These are phyloP conservation scores for Agapostemon virescens DNA, from an alignment of 2,888 invertebrate species.

Conservation along the genomic window DNA sequence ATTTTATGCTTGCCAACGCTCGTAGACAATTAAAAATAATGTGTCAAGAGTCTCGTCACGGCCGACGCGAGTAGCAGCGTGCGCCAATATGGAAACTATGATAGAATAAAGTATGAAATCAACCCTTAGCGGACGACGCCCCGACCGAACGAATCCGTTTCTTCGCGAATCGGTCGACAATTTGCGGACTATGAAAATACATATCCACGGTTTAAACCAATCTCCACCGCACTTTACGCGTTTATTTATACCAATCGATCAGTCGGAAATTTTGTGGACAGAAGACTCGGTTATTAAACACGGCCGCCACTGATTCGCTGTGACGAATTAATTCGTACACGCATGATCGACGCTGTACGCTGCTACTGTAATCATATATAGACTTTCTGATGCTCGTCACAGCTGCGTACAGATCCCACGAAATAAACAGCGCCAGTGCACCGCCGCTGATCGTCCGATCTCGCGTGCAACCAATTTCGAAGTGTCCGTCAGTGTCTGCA, in stretches of 20 bases:
- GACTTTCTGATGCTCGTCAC: not conserved
- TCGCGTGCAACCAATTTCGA: not conserved
- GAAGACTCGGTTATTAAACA: not conserved
- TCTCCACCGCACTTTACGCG: not conserved
- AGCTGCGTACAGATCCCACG: not conserved
- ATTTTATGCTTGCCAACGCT: no score
- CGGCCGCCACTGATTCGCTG: not conserved
- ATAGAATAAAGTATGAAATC: not conserved
- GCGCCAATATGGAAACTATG: not conserved
- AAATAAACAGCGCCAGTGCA: not conserved
- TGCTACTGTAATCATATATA: not conserved
- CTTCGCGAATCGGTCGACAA: not conserved
- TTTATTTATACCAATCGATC: not conserved
- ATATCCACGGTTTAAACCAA: not conserved
- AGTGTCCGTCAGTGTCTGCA: not conserved
- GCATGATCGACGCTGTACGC: not conserved
- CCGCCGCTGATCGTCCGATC: not conserved
- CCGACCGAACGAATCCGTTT: not conserved
- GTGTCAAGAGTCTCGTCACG: no score
- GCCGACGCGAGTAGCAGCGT: no score
- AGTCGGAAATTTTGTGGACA: not conserved
- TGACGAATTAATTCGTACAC: not conserved
- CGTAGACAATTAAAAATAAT: no score
- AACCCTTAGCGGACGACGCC: constrained; percentile 2
- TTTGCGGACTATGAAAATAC: not conserved